Evolutionary conservation across 2,888 invertebrate genomes (phyloP).

Genomic region (Teleiodes luculella): DNA sequence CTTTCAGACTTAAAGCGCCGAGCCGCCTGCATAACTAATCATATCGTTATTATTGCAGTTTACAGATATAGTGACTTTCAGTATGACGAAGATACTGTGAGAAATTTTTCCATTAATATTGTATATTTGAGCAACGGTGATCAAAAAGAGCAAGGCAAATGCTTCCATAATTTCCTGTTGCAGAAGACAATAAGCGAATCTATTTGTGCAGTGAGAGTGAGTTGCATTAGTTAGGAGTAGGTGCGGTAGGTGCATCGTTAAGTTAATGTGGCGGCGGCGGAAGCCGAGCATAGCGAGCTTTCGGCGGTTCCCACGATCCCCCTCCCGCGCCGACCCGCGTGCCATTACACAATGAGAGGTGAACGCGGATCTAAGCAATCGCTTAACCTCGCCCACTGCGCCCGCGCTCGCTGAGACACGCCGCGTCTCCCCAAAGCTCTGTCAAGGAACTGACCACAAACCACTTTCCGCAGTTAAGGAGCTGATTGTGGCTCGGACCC

Average conservation of each 20-base stretch:
- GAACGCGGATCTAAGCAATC: slow-evolving; percentile 79
- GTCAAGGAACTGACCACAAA: slow-evolving; percentile 18
- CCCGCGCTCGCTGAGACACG: slow-evolving; percentile 38
- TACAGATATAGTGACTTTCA: neutral
- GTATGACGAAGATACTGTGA: neutral
- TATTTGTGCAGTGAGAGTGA: slow-evolving; percentile 48
- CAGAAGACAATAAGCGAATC: slow-evolving; percentile 63
- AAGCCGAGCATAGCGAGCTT: slow-evolving; percentile 73
- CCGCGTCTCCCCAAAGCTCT: slow-evolving; percentile 26
- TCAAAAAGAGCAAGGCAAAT: slow-evolving; percentile 28
- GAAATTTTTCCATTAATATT: too few relatives aligned
- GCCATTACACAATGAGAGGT: slow-evolving; percentile 76
- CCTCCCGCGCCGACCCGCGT: slow-evolving; percentile 34
- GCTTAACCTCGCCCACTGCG: slow-evolving; percentile 78
- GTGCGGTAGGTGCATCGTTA: slow-evolving; percentile 62
- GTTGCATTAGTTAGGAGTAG: slow-evolving; percentile 34
- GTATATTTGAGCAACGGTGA: neutral
- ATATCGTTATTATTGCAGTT: neutral
- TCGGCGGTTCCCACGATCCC: slow-evolving; percentile 74
- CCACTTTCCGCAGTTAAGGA: slow-evolving; percentile 12
- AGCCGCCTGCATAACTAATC: slow-evolving; percentile 15
- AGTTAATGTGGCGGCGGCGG: slow-evolving; percentile 65
- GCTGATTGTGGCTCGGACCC: slow-evolving; percentile 1
- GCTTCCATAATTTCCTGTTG: slow-evolving; percentile 63
- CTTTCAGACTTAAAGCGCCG: slow-evolving; percentile 40